phyloP scores from a whole-genome alignment of 2,113 vertebrate genomes.

The Eulacestoma nigropectus region DNA sequence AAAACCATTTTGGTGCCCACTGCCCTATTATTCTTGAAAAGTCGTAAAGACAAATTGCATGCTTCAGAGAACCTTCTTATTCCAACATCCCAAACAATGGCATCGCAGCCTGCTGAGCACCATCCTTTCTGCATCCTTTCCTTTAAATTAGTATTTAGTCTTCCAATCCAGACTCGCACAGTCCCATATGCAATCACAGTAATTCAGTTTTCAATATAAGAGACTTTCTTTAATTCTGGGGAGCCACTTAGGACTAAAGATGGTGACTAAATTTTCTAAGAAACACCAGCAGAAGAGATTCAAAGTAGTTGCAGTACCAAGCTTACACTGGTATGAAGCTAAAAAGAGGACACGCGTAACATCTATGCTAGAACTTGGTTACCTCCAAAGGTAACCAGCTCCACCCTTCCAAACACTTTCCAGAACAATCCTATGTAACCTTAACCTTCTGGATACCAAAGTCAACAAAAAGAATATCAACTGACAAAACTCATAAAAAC shows the following conservation, averaged over 20 bases:
- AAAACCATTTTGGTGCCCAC: background rate
- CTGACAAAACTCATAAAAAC: background rate
- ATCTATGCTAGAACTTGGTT: background rate
- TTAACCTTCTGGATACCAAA: background rate
- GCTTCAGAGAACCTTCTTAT: background rate
- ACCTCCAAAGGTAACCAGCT: background rate
- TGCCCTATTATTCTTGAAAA: background rate
- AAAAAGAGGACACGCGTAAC: background rate
- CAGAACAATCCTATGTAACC: background rate
- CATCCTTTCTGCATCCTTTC: background rate
- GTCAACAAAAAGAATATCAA: background rate
- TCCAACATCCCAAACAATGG: background rate
- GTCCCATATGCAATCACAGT: background rate
- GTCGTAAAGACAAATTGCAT: background rate
- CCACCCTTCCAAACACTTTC: background rate
- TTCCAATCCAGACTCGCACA: background rate
- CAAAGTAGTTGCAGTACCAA: background rate
- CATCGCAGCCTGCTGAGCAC: background rate
- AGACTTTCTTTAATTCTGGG: background rate
- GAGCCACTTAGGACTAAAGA: background rate
- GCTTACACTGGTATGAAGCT: rapidly evolving
- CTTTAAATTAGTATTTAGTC: background rate
- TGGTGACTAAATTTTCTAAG: background rate
- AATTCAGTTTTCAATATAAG: background rate
- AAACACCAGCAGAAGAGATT: background rate